Conservation (phyloP, 2,888 invertebrate genomes). For the Drosophila anomelani region DNA sequence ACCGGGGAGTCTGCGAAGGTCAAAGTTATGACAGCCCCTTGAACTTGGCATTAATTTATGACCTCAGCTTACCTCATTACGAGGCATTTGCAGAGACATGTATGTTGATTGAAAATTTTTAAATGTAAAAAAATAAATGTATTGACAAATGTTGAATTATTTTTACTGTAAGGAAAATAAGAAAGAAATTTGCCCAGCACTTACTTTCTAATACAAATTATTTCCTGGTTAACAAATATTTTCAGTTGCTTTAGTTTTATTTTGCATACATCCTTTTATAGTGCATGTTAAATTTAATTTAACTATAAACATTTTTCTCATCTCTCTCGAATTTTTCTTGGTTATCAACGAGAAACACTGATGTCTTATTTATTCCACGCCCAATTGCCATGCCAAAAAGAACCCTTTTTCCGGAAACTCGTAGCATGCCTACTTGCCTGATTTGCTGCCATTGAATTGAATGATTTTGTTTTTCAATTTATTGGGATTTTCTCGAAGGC, state of each 20-base stretch:
- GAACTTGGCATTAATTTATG: constrained; percentile 46
- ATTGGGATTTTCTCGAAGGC: constrained; percentile 70
- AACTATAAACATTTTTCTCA: background rate
- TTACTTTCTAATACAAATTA: background rate
- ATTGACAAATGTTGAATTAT: background rate
- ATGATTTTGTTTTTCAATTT: constrained; percentile 81
- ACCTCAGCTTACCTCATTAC: constrained; percentile 37
- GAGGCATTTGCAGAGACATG: background rate
- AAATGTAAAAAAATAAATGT: background rate
- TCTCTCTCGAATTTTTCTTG: background rate
- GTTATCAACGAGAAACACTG: constrained; percentile 23
- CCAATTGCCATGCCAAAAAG: constrained; percentile 11
- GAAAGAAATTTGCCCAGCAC: too few species aligned
- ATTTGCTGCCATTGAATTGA: constrained; percentile 79
- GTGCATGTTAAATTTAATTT: background rate
- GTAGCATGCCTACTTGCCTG: constrained; percentile 64
- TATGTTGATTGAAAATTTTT: background rate
- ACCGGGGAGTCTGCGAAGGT: constrained; percentile 40
- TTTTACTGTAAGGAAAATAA: too few species aligned
- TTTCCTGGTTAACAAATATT: background rate
- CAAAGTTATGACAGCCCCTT: constrained; percentile 51
- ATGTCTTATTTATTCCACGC: constrained; percentile 66
- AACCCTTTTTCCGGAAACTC: constrained; percentile 58
- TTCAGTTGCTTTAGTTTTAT: background rate
- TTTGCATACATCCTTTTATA: background rate